These are phyloP conservation scores for Lumbricus terrestris DNA, from an alignment of 2,888 invertebrate species.

Conservation along the genomic window DNA sequence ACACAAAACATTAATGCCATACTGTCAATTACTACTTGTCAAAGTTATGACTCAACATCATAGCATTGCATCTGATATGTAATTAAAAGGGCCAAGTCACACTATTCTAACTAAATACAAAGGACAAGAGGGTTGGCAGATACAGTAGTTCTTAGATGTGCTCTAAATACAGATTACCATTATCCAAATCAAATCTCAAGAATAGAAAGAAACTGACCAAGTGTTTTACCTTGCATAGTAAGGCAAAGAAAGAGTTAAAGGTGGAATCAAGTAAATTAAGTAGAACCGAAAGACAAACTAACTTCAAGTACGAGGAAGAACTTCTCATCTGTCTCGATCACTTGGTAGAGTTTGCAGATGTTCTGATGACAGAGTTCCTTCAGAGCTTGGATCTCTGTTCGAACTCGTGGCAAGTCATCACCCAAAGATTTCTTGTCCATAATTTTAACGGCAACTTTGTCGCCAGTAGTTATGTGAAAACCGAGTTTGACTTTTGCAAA, in stretches of 20 bases:
- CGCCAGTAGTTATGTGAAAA: conserved; percentile 75
- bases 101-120: not conserved
- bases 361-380: conserved; percentile 72
- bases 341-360: conserved; percentile 77
- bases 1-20: no score
- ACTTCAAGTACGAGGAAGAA: conserved; percentile 77
- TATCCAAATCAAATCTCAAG: not conserved
- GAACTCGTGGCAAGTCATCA: conserved; percentile 72
- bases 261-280: not conserved
- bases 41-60: no score
- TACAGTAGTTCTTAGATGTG: not conserved
- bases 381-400: conserved; percentile 73
- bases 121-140: not conserved
- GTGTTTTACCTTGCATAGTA: not conserved
- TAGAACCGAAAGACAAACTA: conserved; percentile 21
- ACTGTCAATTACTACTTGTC: no score
- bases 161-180: not conserved
- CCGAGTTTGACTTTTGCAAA: conserved; percentile 80
- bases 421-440: conserved; percentile 75
- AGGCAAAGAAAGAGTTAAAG: not conserved
- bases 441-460: conserved; percentile 79
- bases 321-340: conserved; percentile 73
- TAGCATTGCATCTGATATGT: no score
- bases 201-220: not conserved
- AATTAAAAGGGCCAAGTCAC: not conserved